Evolutionary conservation across 2,797 vertebrate species (phyloP).

Genomic region (Paedocypris micromegethes): DNA sequence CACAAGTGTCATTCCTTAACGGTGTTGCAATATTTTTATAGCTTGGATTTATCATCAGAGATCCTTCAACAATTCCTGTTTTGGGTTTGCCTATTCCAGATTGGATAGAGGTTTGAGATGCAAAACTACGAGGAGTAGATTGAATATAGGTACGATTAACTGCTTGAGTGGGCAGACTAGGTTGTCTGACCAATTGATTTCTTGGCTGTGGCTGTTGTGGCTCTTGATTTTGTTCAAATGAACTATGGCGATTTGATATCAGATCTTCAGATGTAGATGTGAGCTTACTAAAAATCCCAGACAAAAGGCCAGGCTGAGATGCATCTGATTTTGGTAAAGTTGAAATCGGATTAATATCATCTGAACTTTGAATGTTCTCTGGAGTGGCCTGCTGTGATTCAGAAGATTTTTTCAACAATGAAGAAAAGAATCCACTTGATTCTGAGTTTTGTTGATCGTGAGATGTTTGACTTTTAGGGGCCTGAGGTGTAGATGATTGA

Average conservation of each 20-base stretch:
- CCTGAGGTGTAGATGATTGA: conserved; percentile 51
- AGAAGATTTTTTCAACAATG: conserved; percentile 63
- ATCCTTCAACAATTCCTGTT: conserved; percentile 42
- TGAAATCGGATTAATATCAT: conserved; percentile 31
- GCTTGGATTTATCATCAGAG: conserved; percentile 34
- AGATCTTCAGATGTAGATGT: conserved; percentile 57
- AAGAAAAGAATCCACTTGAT: conserved; percentile 64
- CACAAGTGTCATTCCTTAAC: conserved; percentile 47
- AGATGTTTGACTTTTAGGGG: conserved; percentile 38
- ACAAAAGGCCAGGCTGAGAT: conserved; percentile 56
- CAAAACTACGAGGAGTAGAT: too few relatives aligned
- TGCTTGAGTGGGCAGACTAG: conserved; percentile 45
- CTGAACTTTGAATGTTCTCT: conserved; percentile 31
- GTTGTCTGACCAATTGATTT: conserved; percentile 27
- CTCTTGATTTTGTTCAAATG: conserved; percentile 40
- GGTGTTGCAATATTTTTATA: conserved; percentile 52
- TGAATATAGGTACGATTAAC: too few relatives aligned
- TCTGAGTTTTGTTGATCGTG: conserved; percentile 48
- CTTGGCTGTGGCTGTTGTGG: conserved; percentile 43
- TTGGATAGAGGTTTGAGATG: too few relatives aligned
- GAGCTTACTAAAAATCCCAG: conserved; percentile 65
- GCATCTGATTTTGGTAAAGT: conserved; percentile 41
- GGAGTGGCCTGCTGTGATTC: conserved; percentile 39
- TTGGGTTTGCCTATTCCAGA: conserved; percentile 39
- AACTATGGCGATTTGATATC: conserved; percentile 45